These are phyloP conservation scores for Schizopygopsis pylzovi DNA, from an alignment of 2,797 vertebrate species.

Conservation along the genomic window DNA sequence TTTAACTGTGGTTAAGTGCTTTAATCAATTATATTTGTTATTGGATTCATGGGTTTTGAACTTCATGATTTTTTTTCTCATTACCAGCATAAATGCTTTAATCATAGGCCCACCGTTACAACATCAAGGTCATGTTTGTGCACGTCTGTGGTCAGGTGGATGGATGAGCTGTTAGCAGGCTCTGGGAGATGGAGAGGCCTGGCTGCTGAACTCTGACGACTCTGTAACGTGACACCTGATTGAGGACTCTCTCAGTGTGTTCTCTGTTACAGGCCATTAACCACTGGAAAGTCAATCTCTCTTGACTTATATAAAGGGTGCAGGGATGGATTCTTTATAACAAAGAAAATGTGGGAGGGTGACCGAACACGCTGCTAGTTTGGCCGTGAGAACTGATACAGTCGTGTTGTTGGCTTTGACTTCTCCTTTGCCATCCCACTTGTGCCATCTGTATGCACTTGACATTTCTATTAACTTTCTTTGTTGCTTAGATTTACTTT, in stretches of 20 bases:
- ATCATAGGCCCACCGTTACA: constrained; percentile 8
- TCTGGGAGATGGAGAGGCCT: neutral
- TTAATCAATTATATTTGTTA: neutral
- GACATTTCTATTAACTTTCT: neutral
- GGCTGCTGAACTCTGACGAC: constrained; percentile 27
- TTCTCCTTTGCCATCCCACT: neutral
- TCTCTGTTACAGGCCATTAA: constrained; percentile 49
- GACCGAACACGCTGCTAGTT: neutral
- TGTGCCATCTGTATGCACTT: neutral
- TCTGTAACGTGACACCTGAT: constrained; percentile 55
- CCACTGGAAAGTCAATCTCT: constrained; percentile 48
- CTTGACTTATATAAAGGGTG: constrained; percentile 24
- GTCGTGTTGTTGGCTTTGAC: constrained; percentile 7
- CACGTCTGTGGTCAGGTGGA: constrained; percentile 17
- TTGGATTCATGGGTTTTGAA: neutral
- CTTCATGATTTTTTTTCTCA: neutral
- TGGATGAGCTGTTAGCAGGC: constrained; percentile 19
- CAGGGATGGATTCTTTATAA: constrained; percentile 28
- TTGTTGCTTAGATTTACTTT: neutral
- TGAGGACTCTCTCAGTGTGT: constrained; percentile 31
- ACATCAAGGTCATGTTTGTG: constrained; percentile 4
- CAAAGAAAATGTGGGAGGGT: constrained; percentile 27
- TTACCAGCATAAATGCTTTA: neutral
- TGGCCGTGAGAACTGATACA: constrained; percentile 11
- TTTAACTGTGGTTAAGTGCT: neutral